Conservation (phyloP, 2,113 vertebrate species). For the Erythrolamprus reginae region DNA sequence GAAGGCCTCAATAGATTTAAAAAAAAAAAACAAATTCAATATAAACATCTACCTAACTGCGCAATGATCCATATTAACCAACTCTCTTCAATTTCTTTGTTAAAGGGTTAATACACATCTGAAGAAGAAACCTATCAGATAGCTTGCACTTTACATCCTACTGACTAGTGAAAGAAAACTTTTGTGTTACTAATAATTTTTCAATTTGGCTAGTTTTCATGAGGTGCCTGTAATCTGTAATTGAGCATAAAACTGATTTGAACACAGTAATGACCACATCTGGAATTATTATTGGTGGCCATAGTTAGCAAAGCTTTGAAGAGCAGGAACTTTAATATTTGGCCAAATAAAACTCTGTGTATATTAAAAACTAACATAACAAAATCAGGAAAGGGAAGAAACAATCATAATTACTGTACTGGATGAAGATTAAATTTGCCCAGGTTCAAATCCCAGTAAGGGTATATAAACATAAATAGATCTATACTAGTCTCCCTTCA, state of each 20-base stretch:
- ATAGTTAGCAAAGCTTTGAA: not conserved
- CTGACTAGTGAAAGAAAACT: not conserved
- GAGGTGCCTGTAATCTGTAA: not conserved
- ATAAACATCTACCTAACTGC: not conserved
- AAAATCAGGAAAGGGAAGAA: slow-evolving; percentile 22
- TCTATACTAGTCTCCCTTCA: too few relatives aligned
- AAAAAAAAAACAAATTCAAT: not conserved
- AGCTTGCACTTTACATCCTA: not conserved
- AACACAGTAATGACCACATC: not conserved
- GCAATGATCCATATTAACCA: not conserved
- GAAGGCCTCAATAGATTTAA: not conserved
- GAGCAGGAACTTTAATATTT: slow-evolving; percentile 43
- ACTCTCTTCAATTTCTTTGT: not conserved
- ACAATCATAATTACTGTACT: slow-evolving; percentile 14
- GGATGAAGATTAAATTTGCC: slow-evolving; percentile 11
- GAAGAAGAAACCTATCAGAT: not conserved
- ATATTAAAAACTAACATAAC: not conserved
- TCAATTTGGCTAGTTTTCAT: not conserved
- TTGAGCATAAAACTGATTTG: not conserved
- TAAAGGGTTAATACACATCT: not conserved
- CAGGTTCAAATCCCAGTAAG: too few relatives aligned
- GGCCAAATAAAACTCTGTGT: slow-evolving; percentile 15
- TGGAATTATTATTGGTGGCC: slow-evolving; percentile 9
- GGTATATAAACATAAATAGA: too few relatives aligned
- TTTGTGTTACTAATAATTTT: not conserved